phyloP scores from a whole-genome alignment of 1,140 invertebrate genomes.

The Cryptotermes secundus region DNA sequence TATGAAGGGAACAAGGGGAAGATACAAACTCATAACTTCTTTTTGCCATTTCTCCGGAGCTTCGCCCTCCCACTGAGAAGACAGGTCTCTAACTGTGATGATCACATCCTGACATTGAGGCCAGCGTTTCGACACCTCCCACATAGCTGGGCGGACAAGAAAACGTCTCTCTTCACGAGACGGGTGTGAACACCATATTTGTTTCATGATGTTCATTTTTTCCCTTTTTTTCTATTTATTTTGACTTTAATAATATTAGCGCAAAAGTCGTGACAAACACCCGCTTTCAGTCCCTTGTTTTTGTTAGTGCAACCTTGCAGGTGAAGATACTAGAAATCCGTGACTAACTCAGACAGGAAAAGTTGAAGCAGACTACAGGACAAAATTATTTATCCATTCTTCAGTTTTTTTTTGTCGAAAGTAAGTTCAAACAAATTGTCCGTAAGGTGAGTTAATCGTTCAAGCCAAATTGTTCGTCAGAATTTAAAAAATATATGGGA shows the following conservation, averaged over 20 bases:
- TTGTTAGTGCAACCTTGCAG: not conserved
- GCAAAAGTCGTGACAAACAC: not conserved
- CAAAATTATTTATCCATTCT: not conserved
- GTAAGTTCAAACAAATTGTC: not conserved
- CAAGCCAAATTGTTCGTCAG: not conserved
- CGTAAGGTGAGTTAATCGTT: not conserved
- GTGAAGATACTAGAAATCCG: not conserved
- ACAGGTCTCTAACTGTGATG: too few species aligned
- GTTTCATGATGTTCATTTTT: not conserved
- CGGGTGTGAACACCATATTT: not conserved
- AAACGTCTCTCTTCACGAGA: not conserved
- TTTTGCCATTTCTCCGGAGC: too few species aligned
- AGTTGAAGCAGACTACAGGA: not conserved
- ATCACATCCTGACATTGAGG: not conserved
- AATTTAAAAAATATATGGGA: not conserved
- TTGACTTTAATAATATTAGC: conserved; percentile 4
- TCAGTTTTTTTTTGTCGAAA: not conserved
- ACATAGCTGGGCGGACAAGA: not conserved
- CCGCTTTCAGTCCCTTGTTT: not conserved
- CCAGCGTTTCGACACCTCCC: not conserved
- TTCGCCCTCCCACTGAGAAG: too few species aligned
- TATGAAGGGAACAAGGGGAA: too few species aligned
- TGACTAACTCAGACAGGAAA: not conserved
- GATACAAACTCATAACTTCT: too few species aligned
- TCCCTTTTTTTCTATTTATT: not conserved